These are phyloP conservation scores for Campylomormyrus numenius DNA, from an alignment of 2,113 vertebrate species.

Conservation along the genomic window DNA sequence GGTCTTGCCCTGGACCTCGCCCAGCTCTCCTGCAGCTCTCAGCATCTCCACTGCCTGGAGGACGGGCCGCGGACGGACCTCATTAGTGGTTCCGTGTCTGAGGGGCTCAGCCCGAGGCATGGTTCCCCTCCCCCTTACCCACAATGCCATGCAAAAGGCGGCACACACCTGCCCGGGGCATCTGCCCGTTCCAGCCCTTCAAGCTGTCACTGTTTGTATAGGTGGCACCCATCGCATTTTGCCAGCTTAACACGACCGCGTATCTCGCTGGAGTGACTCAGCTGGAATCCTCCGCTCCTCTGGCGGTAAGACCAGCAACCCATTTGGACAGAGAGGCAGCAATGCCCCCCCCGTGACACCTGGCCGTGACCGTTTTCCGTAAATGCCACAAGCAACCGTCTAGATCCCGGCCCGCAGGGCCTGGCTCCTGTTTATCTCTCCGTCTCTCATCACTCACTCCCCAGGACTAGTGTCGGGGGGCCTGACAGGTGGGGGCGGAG, in stretches of 20 bases:
- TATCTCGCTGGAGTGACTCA: background rate
- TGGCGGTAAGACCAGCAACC: background rate
- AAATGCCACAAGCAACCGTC: slow-evolving; percentile 57
- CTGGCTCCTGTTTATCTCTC: slow-evolving; percentile 57
- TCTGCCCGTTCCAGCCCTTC: background rate
- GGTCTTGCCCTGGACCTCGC: background rate
- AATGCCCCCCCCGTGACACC: background rate
- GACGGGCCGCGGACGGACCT: background rate
- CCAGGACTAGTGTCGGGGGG: slow-evolving; percentile 51
- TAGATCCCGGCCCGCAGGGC: slow-evolving; percentile 51
- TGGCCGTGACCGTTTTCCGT: slow-evolving; percentile 45
- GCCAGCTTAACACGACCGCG: background rate
- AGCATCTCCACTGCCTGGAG: background rate
- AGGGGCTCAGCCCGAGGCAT: background rate
- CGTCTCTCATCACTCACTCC: slow-evolving; percentile 69
- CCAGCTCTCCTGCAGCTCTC: background rate
- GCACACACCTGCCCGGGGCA: background rate
- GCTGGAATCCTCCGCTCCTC: background rate
- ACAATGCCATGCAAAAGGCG: background rate
- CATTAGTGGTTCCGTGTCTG: background rate
- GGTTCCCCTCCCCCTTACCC: background rate
- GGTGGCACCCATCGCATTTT: background rate
- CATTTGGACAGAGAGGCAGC: background rate
- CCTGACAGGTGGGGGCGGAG: slow-evolving; percentile 36
- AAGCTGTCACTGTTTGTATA: background rate